Conservation (phyloP, 2,113 vertebrate genomes). For the Osmerus eperlanus region DNA sequence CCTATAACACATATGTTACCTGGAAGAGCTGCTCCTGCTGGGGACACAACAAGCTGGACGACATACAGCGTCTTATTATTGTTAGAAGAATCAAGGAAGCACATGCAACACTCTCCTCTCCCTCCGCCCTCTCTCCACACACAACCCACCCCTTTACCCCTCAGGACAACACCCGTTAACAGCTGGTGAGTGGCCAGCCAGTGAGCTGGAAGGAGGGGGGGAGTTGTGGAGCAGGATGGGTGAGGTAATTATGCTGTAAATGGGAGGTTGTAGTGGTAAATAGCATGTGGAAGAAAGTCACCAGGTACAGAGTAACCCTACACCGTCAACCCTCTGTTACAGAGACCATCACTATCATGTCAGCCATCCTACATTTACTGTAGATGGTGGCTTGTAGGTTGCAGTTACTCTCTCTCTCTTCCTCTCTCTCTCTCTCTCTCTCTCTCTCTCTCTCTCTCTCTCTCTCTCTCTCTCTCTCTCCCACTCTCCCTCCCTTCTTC, state of each 20-base stretch:
- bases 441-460: no score
- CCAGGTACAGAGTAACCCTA: conserved; percentile 65
- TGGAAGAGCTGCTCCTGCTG: not conserved
- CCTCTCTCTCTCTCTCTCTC: not conserved
- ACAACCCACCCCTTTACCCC: not conserved
- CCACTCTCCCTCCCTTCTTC: not conserved
- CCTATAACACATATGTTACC: not conserved
- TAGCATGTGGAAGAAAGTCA: conserved; percentile 61
- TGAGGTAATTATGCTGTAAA: conserved; percentile 67
- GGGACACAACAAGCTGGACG: conserved; percentile 28
- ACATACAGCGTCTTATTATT: conserved; percentile 14
- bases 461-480: not conserved
- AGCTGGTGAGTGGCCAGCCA: conserved; percentile 65
- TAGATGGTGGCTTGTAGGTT: conserved; percentile 58
- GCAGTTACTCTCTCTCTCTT: conserved; percentile 73
- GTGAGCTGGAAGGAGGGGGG: no score
- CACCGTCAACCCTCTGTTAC: conserved; percentile 53
- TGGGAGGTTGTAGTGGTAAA: conserved; percentile 56
- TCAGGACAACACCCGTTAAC: conserved; percentile 49
- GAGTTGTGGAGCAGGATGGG: no score
- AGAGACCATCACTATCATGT: conserved; percentile 53
- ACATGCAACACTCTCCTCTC: conserved; percentile 13
- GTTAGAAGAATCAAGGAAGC: conserved; percentile 18
- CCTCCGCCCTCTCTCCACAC: not conserved
- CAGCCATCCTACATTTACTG: conserved; percentile 62